phyloP scores from a whole-genome alignment of 2,113 vertebrate species.

The Ursus arctos region DNA sequence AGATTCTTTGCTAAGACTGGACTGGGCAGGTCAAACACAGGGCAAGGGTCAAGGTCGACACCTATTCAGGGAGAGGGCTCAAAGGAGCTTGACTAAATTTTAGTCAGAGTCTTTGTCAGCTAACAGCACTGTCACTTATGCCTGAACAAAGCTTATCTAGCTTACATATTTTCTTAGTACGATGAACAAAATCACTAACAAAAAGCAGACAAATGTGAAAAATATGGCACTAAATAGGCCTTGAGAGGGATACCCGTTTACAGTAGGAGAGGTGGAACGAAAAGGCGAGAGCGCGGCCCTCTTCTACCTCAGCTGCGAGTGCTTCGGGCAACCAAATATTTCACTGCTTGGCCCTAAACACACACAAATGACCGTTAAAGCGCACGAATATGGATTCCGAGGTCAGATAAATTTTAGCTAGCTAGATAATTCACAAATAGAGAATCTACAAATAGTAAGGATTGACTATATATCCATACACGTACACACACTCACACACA shows the following conservation, averaged over 20 bases:
- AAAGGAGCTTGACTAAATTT: not conserved
- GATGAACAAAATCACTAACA: not conserved
- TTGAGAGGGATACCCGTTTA: not conserved
- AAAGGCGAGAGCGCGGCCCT: not conserved
- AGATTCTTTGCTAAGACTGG: not conserved
- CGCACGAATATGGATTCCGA: not conserved
- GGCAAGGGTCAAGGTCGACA: not conserved
- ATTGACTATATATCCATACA: not conserved
- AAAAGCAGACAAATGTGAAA: not conserved
- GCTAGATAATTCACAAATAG: not conserved
- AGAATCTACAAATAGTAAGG: not conserved
- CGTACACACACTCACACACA: not conserved
- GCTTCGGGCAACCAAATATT: not conserved
- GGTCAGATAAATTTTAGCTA: not conserved
- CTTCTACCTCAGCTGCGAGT: not conserved
- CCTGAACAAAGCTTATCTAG: not conserved
- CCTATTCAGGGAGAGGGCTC: not conserved
- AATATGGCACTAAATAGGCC: not conserved
- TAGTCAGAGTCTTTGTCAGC: not conserved
- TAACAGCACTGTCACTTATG: not conserved
- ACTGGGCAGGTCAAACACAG: not conserved
- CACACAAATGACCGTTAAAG: not conserved
- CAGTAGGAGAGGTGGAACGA: not conserved
- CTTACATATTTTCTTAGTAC: not conserved
- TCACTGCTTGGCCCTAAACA: not conserved